Percentiles rank a stretch among this genome's conserved stretches.
These are phyloP conservation scores for Helarctos malayanus DNA, from an alignment of 2,797 vertebrate genomes.

Conservation along the genomic window DNA sequence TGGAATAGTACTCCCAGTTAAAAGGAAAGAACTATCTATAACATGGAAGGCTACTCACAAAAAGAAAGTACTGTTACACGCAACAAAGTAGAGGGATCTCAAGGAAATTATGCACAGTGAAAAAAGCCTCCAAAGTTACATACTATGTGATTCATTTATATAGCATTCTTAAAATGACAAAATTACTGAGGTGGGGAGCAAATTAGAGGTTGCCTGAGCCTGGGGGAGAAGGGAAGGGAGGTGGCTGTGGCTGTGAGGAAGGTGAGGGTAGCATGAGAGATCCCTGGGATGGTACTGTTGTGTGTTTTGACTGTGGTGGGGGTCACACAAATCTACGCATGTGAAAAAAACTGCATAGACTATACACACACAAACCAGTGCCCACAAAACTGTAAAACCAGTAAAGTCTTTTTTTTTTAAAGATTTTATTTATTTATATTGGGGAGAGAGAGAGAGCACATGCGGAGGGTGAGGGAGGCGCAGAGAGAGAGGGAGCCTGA, in stretches of 20 bases:
- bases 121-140: constrained; percentile 45
- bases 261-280: neutral
- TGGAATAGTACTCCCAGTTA: neutral
- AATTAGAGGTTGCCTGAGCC: neutral
- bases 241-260: neutral
- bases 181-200: neutral
- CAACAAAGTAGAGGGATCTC: neutral
- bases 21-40: neutral
- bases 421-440: neutral
- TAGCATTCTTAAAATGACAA: constrained; percentile 7
- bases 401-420: neutral
- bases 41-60: constrained; percentile 18
- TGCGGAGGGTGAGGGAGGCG: too few relatives aligned
- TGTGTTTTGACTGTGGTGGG: neutral
- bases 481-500: too few relatives aligned
- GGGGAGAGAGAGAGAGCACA: neutral
- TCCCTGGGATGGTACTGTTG: neutral
- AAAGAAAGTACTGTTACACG: neutral
- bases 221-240: neutral
- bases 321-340: neutral
- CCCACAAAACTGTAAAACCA: neutral
- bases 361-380: neutral
- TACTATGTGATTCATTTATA: neutral
- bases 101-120: neutral
- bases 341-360: neutral